A percentile compares a stretch with the other conserved stretches of the same genome.
Evolutionary conservation across 30 jellyfish, hydroid and myxozoan species (phyloP).

Genomic region (Aurelia aurita): DNA sequence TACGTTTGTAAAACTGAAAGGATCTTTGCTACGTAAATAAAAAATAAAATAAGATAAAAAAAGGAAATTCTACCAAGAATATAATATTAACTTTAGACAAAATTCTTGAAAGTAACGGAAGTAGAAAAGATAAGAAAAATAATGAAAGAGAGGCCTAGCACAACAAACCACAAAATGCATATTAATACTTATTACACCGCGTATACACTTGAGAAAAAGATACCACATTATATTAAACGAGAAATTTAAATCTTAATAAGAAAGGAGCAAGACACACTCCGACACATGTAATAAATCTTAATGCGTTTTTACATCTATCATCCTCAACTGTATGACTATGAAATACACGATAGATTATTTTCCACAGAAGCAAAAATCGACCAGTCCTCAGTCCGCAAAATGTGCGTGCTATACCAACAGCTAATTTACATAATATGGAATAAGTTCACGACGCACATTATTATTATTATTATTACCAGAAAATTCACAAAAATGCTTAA

Average conservation of each 20-base stretch:
- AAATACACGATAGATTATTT: not conserved
- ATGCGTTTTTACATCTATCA: not conserved
- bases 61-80: too few species aligned
- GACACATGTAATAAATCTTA: not conserved
- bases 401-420: not conserved
- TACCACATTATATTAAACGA: too few species aligned
- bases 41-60: too few species aligned
- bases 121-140: too few species aligned
- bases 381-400: not conserved
- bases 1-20: too few species aligned
- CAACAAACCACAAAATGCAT: too few species aligned
- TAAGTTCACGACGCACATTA: conserved; percentile 3
- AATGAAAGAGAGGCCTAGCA: too few species aligned
- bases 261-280: not conserved
- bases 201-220: too few species aligned
- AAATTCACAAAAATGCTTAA: not conserved
- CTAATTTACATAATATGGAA: conserved; percentile 1
- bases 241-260: not conserved
- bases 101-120: too few species aligned
- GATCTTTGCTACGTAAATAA: too few species aligned
- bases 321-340: not conserved
- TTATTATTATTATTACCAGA: not conserved
- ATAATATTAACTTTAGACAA: too few species aligned
- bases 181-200: too few species aligned
- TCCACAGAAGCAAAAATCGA: conserved; percentile 6